Conservation (phyloP, 35 echinoderm and acorn worm species). For the Hemicentrotus pulcherrimus region DNA sequence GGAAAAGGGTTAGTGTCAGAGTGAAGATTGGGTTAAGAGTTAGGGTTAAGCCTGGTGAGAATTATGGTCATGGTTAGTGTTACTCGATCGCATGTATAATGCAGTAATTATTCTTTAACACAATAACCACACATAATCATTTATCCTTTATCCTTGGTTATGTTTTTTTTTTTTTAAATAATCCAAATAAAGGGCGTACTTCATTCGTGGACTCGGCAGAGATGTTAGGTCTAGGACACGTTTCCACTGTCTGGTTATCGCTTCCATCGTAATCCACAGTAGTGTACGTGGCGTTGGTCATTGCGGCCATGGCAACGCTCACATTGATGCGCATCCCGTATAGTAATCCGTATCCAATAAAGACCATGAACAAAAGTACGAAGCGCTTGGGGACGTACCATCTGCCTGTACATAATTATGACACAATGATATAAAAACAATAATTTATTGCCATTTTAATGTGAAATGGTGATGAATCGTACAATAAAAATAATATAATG, state of each 20-base stretch:
- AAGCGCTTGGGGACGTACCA: constrained; percentile 31
- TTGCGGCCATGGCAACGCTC: constrained; percentile 27
- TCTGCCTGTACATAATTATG: not conserved
- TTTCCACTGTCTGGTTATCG: not conserved
- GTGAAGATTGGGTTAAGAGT: too few relatives aligned
- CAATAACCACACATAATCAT: too few relatives aligned
- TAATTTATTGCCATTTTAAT: not conserved
- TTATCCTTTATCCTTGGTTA: too few relatives aligned
- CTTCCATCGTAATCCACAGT: not conserved
- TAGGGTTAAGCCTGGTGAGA: too few relatives aligned
- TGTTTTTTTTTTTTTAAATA: too few relatives aligned
- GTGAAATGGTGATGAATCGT: too few relatives aligned
- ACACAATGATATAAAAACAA: not conserved
- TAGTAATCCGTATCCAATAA: not conserved
- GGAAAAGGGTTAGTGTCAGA: too few relatives aligned
- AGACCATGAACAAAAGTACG: constrained; percentile 27
- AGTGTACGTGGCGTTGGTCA: constrained; percentile 39
- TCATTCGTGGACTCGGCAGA: not conserved
- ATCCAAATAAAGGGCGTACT: not conserved
- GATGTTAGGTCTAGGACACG: not conserved
- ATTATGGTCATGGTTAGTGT: too few relatives aligned
- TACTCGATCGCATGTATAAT: too few relatives aligned
- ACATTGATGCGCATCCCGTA: constrained; percentile 28
- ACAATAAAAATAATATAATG: too few relatives aligned
- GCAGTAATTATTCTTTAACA: too few relatives aligned